Base-by-base conservation (phyloP, 2,888 invertebrate genomes). In the Phaedon cochleariae region DNA sequence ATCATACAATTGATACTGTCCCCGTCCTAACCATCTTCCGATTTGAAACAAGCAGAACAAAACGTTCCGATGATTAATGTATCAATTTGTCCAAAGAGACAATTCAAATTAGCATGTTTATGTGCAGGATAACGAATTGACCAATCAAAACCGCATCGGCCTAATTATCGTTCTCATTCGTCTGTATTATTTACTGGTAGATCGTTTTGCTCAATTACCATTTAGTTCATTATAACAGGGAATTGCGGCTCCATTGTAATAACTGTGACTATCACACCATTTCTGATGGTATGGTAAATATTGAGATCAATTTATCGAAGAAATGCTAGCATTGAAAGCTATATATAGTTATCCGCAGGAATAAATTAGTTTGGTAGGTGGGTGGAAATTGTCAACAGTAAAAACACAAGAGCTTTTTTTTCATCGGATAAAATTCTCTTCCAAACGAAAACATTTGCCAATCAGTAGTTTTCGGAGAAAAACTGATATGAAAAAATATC, bases 61-160 rank as follows among this genome's bases (percentile, higher is more conserved):
- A 57, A 21, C 57, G 45, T 17, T 22, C 45, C 26, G 26, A 45
- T 57, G 57, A 57, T 57, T 45, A 57, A 57, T 57, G 57, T 57
- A 45, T 45, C 57, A 45, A 45, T 57, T 45, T 45, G 45, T 57
- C 57, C 22, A 45, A 10, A 57, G 15, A 18, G 41, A 45, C 57
- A 46, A 18, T 57, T 29, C 15, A 22, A 46, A 57, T 57, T 57
- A 49, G 37, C 54, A 15, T 65, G 62, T 65, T 61, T 53, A 65
- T 62, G 51, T 48, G n/a, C 18, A 41, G 46, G 48, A 49, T 65
- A 61, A 62, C 62, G 51, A 62, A 65, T 61, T 65, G 65, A 54
- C 41, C 58, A 65, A 62, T 62, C 59, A 62, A 62, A 65, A 62
- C n/a, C 54, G 48, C 41, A 54, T 62, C 52, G 34, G 53, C 37